Conservation (phyloP, 2,113 vertebrate genomes). For the Elachura formosa region DNA sequence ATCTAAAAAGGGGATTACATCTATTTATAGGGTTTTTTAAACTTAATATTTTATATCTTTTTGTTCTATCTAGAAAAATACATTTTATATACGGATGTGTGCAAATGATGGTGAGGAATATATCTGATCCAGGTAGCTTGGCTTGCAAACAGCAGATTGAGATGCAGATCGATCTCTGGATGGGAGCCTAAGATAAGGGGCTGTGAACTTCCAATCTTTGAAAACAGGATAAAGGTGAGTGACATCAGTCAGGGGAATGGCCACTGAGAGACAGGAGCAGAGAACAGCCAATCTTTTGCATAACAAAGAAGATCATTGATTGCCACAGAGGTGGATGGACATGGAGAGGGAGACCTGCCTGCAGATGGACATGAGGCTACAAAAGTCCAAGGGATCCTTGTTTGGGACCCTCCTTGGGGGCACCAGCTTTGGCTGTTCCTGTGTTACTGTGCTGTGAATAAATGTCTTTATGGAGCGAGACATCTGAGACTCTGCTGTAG, state of each 20-base stretch:
- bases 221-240: background rate
- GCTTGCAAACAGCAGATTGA: background rate
- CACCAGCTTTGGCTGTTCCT: background rate
- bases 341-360: rapidly evolving
- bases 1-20: background rate
- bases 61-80: background rate
- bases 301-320: background rate
- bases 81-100: background rate
- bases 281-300: background rate
- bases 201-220: background rate
- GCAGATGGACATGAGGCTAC: rapidly evolving
- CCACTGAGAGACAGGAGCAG: rapidly evolving
- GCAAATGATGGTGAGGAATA: background rate
- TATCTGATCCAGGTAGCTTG: background rate
- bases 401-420: rapidly evolving
- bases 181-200: background rate
- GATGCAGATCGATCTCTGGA: background rate
- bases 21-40: background rate
- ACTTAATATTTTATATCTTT: background rate
- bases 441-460: background rate
- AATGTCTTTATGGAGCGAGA: background rate
- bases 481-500: background rate
- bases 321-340: background rate
- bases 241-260: background rate
- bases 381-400: background rate